Evolutionary conservation across 2,797 vertebrate genomes (phyloP).

Genomic region (Pygocentrus nattereri): DNA sequence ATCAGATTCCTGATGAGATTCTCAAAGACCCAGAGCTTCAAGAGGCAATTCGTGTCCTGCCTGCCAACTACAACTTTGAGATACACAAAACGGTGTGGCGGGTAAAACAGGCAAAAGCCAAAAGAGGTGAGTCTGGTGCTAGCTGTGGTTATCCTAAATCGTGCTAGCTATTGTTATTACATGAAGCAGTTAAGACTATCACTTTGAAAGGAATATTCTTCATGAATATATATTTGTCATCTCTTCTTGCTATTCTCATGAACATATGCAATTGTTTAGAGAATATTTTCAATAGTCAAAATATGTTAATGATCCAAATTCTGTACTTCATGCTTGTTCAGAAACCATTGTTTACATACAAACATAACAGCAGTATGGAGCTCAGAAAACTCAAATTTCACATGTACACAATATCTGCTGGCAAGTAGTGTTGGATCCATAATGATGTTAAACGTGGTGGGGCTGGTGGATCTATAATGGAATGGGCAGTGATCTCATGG

Average conservation of each 20-base stretch:
- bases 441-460: background rate
- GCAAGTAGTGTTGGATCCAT: background rate
- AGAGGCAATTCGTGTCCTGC: conserved; percentile 83
- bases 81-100: conserved; percentile 96
- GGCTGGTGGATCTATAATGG: background rate
- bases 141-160: background rate
- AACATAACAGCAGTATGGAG: too few species aligned
- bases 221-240: too few species aligned
- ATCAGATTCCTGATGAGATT: conserved; percentile 94
- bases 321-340: background rate
- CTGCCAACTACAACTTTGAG: conserved; percentile 97
- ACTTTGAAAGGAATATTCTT: background rate
- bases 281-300: background rate
- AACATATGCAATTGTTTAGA: too few species aligned
- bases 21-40: conserved; percentile 83
- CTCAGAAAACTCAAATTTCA: background rate
- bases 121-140: conserved; percentile 82
- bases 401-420: background rate
- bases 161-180: background rate
- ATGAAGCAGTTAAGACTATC: background rate
- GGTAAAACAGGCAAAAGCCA: conserved; percentile 87
- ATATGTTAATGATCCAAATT: background rate
- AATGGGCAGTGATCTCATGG: background rate
- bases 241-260: background rate
- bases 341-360: background rate